Evolutionary conservation across 2,113 vertebrate genomes (phyloP).

Genomic region (Macquaria australasica): DNA sequence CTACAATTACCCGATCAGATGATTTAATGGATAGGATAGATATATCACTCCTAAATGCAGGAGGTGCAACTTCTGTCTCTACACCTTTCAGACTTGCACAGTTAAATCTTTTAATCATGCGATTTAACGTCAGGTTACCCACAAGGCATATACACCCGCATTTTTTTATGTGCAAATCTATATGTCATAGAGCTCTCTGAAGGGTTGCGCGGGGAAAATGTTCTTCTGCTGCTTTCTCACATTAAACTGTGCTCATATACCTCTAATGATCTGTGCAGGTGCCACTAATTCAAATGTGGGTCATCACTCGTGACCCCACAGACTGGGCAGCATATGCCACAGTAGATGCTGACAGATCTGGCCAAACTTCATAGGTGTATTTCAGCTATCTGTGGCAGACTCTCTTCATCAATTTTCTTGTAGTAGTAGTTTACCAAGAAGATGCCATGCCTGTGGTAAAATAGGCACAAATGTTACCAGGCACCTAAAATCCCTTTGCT

Average conservation of each 20-base stretch:
- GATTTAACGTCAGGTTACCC: conserved; percentile 39
- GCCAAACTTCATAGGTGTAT: not conserved
- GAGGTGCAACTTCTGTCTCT: not conserved
- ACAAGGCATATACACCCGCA: not conserved
- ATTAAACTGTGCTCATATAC: not conserved
- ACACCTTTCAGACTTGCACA: conserved; percentile 5
- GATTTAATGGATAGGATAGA: not conserved
- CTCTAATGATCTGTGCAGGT: conserved; percentile 37
- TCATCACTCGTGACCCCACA: conserved; percentile 44
- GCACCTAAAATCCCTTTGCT: conserved; percentile 56
- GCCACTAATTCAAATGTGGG: conserved; percentile 45
- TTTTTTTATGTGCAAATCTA: not conserved
- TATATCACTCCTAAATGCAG: not conserved
- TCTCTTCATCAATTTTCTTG: not conserved
- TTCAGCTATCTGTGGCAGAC: not conserved
- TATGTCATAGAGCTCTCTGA: conserved; percentile 1
- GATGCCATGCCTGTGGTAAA: conserved; percentile 24
- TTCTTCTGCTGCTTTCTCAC: conserved; percentile 14
- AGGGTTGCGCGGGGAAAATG: not conserved
- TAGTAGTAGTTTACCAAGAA: not conserved
- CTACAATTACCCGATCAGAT: not conserved
- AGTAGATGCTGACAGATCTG: not conserved
- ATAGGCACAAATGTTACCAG: conserved; percentile 39
- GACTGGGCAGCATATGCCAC: conserved; percentile 42
- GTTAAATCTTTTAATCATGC: conserved; percentile 14